Evolutionary conservation across 2,797 vertebrate genomes (phyloP).

Genomic region (Geotrypetes seraphini): DNA sequence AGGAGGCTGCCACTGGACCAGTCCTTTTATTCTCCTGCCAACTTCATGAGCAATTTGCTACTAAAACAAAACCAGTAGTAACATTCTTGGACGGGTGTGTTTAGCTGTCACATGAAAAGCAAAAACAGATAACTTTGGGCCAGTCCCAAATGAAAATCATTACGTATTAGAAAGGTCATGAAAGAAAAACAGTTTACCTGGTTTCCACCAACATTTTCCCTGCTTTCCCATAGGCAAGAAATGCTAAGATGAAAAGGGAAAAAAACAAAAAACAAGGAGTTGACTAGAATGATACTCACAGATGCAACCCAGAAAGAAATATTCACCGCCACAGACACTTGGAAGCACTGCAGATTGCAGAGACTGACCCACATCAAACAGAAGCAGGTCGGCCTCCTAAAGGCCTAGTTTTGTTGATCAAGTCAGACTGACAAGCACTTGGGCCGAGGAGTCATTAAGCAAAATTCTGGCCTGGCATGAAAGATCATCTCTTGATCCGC

Average conservation of each 20-base stretch:
- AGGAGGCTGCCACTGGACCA: no score
- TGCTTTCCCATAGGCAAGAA: constrained; percentile 88
- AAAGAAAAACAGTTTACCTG: no score
- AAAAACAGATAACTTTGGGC: no score
- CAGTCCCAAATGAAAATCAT: no score
- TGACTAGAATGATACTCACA: neutral
- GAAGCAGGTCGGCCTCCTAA: no score
- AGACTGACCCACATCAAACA: constrained; percentile 18
- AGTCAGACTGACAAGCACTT: constrained; percentile 34
- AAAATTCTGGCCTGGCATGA: constrained; percentile 19
- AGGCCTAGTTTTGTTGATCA: no score
- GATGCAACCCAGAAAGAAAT: neutral
- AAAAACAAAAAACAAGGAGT: neutral
- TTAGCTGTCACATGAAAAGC: no score
- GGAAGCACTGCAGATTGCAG: constrained; percentile 1
- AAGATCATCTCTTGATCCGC: constrained; percentile 32
- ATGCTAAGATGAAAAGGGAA: constrained; percentile 53
- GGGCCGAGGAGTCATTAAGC: constrained; percentile 47
- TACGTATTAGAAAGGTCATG: no score
- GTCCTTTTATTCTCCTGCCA: no score
- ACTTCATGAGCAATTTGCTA: no score
- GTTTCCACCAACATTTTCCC: constrained; percentile 90
- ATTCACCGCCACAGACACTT: rapidly evolving
- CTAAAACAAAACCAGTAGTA: no score
- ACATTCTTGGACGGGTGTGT: no score